Conservation (phyloP, 2,113 vertebrate species). For the Monarcha castaneiventris region DNA sequence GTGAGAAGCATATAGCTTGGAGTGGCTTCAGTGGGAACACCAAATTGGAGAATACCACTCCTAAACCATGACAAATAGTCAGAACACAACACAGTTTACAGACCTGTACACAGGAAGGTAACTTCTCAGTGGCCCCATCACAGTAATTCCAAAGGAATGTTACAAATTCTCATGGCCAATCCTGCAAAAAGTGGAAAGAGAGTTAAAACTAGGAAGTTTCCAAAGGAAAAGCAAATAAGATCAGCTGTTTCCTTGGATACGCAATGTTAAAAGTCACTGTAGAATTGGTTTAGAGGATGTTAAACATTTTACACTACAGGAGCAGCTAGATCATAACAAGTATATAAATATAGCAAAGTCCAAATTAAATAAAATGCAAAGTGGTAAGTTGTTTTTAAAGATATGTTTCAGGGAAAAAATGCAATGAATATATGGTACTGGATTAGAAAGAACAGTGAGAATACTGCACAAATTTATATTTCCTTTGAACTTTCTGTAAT, state of each 20-base stretch:
- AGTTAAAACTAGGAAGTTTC: not conserved
- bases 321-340: not conserved
- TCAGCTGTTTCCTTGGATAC: not conserved
- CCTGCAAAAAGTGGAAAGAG: slow-evolving; percentile 5
- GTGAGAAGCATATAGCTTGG: not conserved
- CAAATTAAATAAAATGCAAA: slow-evolving; percentile 18
- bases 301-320: not conserved
- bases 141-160: not conserved
- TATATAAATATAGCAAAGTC: not conserved
- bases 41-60: not conserved
- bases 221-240: not conserved
- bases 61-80: not conserved
- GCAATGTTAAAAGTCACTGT: not conserved
- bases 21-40: not conserved
- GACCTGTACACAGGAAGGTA: not conserved
- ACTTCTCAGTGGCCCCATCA: not conserved
- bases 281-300: slow-evolving; percentile 7
- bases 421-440: not conserved
- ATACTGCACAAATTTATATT: slow-evolving; percentile 26
- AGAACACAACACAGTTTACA: slow-evolving; percentile 9
- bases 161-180: not conserved
- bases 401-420: not conserved
- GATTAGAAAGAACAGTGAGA: not conserved
- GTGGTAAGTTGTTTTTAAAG: not conserved
- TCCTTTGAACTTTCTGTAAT: slow-evolving; percentile 52